A percentile compares a stretch with the other conserved stretches of the same genome.
Evolutionary conservation across 2,113 vertebrate genomes (phyloP).

Genomic region (Cyanoderma ruficeps): DNA sequence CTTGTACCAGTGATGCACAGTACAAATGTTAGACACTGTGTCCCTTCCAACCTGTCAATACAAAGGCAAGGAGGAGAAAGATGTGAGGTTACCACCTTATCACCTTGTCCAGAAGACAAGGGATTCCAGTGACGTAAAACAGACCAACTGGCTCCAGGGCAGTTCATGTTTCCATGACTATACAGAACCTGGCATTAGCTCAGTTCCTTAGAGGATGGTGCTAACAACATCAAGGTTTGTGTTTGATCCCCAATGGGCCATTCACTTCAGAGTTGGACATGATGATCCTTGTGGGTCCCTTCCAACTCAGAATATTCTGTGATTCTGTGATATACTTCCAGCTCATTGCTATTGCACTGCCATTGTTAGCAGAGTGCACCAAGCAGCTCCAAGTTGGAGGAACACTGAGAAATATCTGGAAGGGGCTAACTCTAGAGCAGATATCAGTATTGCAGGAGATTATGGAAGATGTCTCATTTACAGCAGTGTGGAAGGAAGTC

Average conservation of each 20-base stretch:
- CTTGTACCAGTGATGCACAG: background rate
- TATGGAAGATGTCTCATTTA: background rate
- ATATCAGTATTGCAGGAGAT: background rate
- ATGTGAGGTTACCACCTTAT: background rate
- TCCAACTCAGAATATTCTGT: background rate
- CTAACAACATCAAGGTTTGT: background rate
- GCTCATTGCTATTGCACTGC: background rate
- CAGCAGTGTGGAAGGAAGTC: background rate
- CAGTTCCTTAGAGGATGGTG: rapidly evolving
- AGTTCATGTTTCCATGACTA: background rate
- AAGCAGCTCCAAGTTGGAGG: background rate
- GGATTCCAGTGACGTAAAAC: background rate
- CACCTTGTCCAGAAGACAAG: background rate
- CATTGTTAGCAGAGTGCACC: background rate
- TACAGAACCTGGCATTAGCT: background rate
- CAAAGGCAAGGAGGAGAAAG: background rate
- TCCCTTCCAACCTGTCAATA: background rate
- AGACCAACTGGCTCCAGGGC: background rate
- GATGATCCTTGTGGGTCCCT: background rate
- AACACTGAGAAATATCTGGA: background rate
- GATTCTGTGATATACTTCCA: background rate
- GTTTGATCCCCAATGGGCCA: background rate
- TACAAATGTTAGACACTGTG: background rate
- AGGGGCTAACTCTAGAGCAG: background rate
- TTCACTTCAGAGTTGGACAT: rapidly evolving